These are phyloP conservation scores for Phaonia tiefii DNA, from an alignment of 2,888 invertebrate species.

Conservation along the genomic window DNA sequence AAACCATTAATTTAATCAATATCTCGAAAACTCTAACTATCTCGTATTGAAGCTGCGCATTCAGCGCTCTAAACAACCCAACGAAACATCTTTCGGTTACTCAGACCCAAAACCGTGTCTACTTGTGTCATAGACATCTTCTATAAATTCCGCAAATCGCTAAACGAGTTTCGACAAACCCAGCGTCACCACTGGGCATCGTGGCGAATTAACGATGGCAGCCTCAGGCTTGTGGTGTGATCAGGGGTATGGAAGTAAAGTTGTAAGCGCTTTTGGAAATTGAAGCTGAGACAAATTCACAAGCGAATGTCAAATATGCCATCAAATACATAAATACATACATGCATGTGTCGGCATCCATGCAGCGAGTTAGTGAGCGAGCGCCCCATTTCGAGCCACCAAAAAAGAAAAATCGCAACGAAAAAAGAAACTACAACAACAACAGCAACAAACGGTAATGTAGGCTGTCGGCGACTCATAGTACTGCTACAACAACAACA, in stretches of 20 bases:
- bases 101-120: too few species aligned
- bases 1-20: too few species aligned
- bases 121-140: too few species aligned
- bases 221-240: too few species aligned
- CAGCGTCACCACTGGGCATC: not conserved
- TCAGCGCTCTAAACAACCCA: too few species aligned
- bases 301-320: slow-evolving; percentile 21
- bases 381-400: not conserved
- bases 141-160: too few species aligned
- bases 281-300: not conserved
- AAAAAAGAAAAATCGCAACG: not conserved
- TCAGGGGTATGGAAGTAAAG: not conserved
- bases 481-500: slow-evolving; percentile 44
- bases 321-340: slow-evolving; percentile 67
- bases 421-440: not conserved
- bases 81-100: too few species aligned
- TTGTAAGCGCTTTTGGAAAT: not conserved
- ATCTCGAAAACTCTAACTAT: too few species aligned
- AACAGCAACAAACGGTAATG: not conserved
- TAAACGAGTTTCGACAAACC: too few species aligned
- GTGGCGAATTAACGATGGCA: too few species aligned
- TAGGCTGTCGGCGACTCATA: slow-evolving; percentile 40
- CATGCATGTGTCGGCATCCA: slow-evolving; percentile 27
- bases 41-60: too few species aligned
- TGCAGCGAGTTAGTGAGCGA: not conserved